Base-by-base conservation (phyloP, 2,888 invertebrate species). In the Balanococcus diminutus region DNA sequence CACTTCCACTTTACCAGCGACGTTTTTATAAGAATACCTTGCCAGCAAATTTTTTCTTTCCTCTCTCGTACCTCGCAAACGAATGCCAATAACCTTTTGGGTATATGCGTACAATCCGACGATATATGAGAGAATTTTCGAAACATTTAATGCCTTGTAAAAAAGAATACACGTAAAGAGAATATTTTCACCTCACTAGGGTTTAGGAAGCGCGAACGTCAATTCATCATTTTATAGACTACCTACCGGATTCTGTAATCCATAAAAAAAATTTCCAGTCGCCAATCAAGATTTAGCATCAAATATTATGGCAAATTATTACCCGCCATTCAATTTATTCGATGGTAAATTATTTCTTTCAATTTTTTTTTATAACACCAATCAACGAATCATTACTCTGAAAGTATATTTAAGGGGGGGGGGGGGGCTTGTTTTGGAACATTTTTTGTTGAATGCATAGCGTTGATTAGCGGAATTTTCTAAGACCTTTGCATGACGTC, bases 31-130 rank as follows among this genome's bases (percentile, higher is more conserved):
- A 67, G 67, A 67, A 67, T 28, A 67, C 67, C 28, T 67, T 28
- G 67, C 67, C 67, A 67, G 67, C 67, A 25, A n/a, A 67, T 67
- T 67, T 67, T 67, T 67, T n/a, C n/a, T n/a, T n/a, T n/a, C n/a
- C n/a, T n/a, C n/a, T n/a, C n/a, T n/a, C n/a, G 28, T 67, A 28
- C 28, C 67, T 25, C 28, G 14, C 11, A 67, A 67, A 67, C 67
- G 67, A 67, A 67, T 67, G 67, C 67, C 67, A 67, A 67, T 28
- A 67, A 67, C 67, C 67, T 67, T 67, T 67, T 67, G 67, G 67
- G 67, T 67, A 56, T 42, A 42, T 1, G n/a, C n/a, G n/a, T n/a
- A 22, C 8, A 67, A 28, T 28, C 67, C 11, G 3, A 67, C 67
- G 28, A 67, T 67, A 16, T 67, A 28, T 67, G 67, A 14, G 67